Percentiles rank a stretch among this genome's conserved stretches.
These are phyloP conservation scores for Zophobas morio DNA, from an alignment of 1,140 invertebrate genomes.

Conservation along the genomic window DNA sequence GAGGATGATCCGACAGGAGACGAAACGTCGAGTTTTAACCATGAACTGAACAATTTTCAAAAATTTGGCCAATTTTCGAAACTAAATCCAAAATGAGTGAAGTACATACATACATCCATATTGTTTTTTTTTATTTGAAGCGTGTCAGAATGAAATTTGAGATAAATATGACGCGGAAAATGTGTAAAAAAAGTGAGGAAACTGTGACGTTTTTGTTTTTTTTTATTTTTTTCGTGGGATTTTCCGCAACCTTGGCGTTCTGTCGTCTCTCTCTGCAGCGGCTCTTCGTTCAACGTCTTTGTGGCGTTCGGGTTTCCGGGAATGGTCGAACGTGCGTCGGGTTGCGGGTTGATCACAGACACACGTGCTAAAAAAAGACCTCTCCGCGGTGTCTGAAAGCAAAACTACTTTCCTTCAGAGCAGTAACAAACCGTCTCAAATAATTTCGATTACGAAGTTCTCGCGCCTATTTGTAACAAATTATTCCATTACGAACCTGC, in stretches of 20 bases:
- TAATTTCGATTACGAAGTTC: constrained; percentile 23
- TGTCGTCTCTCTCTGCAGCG: neutral
- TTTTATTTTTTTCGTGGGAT: neutral
- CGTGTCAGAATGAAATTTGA: no score
- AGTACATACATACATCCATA: no score
- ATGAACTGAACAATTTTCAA: neutral
- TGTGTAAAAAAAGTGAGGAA: no score
- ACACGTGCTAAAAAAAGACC: constrained; percentile 10
- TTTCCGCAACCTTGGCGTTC: neutral
- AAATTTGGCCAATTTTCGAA: neutral
- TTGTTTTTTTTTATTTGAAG: no score
- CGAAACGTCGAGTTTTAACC: neutral
- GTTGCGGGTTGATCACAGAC: constrained; percentile 3
- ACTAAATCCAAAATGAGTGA: neutral
- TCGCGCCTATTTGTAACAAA: constrained; percentile 29
- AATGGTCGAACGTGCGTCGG: neutral
- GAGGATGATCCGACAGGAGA: neutral
- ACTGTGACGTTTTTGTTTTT: neutral
- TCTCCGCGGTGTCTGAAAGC: neutral
- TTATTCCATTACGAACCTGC: constrained; percentile 17
- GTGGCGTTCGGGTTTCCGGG: neutral
- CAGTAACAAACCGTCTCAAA: constrained; percentile 2
- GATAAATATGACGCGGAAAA: no score
- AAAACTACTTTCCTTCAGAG: constrained; percentile 15
- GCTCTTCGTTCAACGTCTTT: neutral